Evolutionary conservation across 2,888 invertebrate species (phyloP), one percentile per base, ranked within the genome.

Genomic region (Unio delphinus): DNA sequence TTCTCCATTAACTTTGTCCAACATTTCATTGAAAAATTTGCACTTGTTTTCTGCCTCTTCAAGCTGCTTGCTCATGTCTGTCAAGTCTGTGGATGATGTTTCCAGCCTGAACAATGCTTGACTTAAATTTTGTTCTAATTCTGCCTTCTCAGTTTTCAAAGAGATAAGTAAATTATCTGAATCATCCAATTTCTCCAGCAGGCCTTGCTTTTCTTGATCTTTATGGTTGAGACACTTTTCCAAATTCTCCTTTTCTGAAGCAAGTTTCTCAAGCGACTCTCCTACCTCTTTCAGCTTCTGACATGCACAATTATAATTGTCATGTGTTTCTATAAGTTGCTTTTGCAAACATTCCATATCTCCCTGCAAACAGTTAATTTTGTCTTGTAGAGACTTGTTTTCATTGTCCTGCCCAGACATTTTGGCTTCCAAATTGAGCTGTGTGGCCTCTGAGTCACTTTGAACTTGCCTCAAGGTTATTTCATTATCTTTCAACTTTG

Each of bases 11-110:
- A 70, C 58, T 28, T 59, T 55, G 20, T 73, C 69, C 17, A 69
- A 66, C 28, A 70, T 73, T 26, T 67, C 54, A 17, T 55, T 60
- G 17, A 67, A 57, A 28, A 26, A 60, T 23, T 28, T 54, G 20
- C 66, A 67, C 45, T 70, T 70, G 26, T 65, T 65, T 45, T 67
- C 66, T 58, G 72, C 72, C 55, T 72, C 69, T 64, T 66, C 61
- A 18, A 67, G 28, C 28, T 64, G 59, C 34, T 64, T 20, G 5
- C 54, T 66, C 23, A 64, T 34, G 17, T 57, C 55, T 28, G 20
- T 56, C 20, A 64, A n/a, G 30, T 72, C 69, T 60, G 34, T 61
- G n/a, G 64, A 61, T 20, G 59, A 23, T 26, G 55, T 54, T 55
- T 56, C 66, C 34, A 45, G 45, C 3, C 15, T 45, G 15, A 45